Evolutionary conservation across 2,113 vertebrate species (phyloP), one percentile per base, ranked within the genome.

Genomic region (Engraulis encrasicolus): DNA sequence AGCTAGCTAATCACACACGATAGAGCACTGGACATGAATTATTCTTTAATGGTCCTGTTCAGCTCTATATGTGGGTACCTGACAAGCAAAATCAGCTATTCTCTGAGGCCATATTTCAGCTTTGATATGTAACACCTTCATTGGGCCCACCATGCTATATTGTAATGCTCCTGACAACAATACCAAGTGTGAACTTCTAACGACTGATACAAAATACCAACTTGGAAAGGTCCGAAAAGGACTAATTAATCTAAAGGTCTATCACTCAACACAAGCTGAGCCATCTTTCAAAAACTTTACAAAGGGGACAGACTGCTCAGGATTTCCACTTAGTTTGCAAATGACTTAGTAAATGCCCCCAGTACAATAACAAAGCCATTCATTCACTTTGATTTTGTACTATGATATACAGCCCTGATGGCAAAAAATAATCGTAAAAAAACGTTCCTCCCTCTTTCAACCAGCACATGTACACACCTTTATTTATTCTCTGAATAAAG

Each of bases 381-480:
- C 58, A 66, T 66, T 66, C 58, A 66, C n/a, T 66, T 66, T 66
- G 58, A 66, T 66, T 66, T 66, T 27, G 31, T 27, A 66, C 58
- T 27, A 31, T 66, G 58, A 66, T 66, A 66, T 66, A 66, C 58
- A 12, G 31, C n/a, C 58, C 58, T 14, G n/a, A 27, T 27, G 58
- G 58, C 58, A 66, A 66, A n/a, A 31, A n/a, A n/a, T 31, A 66
- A 6, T 66, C 58, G n/a, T 66, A 12, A 66, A 66, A 66, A 66
- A n/a, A n/a, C 58, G 23, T 27, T 11, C 58, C 58, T 27, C n/a
- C n/a, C 58, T 66, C 58, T 66, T 66, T 66, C 7, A 66, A 66
- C 31, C 58, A 66, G 31, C 23, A 27, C 58, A 66, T 66, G 23
- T 27, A 7, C 23, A 1, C 58, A 66, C 58, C 58, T 66, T 66